A percentile compares a stretch with the other conserved stretches of the same genome.
Conservation (phyloP, 2,797 vertebrate species). For the Fratercula arctica region DNA sequence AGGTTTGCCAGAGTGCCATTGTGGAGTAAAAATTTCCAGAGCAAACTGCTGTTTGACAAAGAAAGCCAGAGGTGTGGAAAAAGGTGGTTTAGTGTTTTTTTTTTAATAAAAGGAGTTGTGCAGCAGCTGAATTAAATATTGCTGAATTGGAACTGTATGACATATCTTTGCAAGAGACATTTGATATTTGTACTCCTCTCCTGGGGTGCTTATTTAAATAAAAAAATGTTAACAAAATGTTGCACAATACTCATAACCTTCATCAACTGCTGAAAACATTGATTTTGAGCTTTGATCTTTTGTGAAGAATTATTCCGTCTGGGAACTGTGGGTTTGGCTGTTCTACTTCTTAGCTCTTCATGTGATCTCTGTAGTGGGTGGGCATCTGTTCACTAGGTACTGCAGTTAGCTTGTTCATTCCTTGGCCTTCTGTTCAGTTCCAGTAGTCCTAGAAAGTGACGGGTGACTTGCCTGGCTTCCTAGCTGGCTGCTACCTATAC, state of each 20-base stretch:
- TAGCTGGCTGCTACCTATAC: background rate
- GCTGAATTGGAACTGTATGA: background rate
- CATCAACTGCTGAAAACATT: conserved; percentile 4
- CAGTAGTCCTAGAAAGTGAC: background rate
- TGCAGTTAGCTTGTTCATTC: background rate
- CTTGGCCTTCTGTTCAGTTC: background rate
- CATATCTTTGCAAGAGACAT: background rate
- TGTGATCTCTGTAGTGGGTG: background rate
- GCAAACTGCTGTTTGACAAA: background rate
- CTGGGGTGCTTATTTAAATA: conserved; percentile 7
- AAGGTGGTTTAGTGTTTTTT: background rate
- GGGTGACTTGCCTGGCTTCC: background rate
- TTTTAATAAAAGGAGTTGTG: background rate
- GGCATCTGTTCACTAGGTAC: background rate
- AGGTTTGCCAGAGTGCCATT: background rate
- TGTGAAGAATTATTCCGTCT: background rate
- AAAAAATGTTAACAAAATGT: conserved; percentile 12
- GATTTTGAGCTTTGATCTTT: conserved; percentile 30
- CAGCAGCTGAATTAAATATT: background rate
- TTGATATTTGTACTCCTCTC: background rate
- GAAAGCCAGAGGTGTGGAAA: background rate
- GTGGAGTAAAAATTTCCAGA: background rate
- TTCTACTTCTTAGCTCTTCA: background rate
- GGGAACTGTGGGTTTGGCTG: background rate
- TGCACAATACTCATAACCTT: background rate